phyloP scores from a whole-genome alignment of 2,113 vertebrate species.

The Gopherus evgoodei region DNA sequence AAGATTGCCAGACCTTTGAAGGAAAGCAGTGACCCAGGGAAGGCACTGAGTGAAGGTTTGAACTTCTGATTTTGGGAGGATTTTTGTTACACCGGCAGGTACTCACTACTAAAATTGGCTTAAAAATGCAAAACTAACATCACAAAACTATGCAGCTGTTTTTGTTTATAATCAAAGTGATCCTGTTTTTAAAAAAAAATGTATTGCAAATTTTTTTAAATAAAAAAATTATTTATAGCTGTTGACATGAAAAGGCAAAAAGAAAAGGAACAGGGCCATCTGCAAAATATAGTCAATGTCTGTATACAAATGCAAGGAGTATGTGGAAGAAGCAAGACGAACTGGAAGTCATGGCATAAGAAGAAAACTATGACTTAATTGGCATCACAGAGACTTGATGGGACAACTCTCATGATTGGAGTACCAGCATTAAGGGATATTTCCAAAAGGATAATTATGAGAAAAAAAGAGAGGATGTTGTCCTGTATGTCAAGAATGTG shows the following conservation, averaged over 20 bases:
- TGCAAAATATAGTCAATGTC: not conserved
- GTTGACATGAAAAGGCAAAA: not conserved
- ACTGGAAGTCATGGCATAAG: too few relatives aligned
- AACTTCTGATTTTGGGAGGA: not conserved
- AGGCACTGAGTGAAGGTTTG: not conserved
- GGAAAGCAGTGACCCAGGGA: not conserved
- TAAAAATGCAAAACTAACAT: not conserved
- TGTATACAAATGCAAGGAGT: not conserved
- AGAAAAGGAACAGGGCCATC: not conserved
- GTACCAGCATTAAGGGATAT: too few relatives aligned
- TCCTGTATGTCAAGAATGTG: too few relatives aligned
- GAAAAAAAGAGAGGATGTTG: too few relatives aligned
- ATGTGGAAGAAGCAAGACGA: not conserved
- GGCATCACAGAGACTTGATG: too few relatives aligned
- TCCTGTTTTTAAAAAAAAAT: not conserved
- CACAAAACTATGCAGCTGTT: not conserved
- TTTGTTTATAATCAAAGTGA: not conserved
- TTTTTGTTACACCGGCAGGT: not conserved
- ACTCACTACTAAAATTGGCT: not conserved
- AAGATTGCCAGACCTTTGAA: not conserved
- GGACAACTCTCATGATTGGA: too few relatives aligned
- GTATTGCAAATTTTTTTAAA: not conserved
- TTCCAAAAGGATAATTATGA: too few relatives aligned
- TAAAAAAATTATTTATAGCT: not conserved
- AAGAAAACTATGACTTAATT: too few relatives aligned